Conservation (phyloP, 1,140 invertebrate genomes). For the Nylanderia fulva region DNA sequence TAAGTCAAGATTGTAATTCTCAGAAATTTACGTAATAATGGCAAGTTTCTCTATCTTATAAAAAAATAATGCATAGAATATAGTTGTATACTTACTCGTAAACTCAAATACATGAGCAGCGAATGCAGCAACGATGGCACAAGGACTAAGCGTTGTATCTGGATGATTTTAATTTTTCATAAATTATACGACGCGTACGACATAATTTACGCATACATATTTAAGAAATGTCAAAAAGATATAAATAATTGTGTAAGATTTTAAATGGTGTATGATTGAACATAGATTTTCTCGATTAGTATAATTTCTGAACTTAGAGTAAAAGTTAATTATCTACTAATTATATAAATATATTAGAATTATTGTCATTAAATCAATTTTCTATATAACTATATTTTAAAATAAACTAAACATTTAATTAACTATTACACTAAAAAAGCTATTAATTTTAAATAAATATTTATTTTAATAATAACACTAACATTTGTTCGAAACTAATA, state of each 20-base stretch:
- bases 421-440: too few relatives aligned
- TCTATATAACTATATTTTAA: neutral
- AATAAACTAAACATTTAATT: too few relatives aligned
- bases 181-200: neutral
- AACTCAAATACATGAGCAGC: slow-evolving; percentile 89
- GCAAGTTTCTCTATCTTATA: neutral
- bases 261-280: neutral
- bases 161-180: neutral
- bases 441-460: too few relatives aligned
- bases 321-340: neutral
- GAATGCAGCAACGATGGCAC: slow-evolving; percentile 93
- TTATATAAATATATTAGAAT: neutral
- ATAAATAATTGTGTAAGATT: neutral
- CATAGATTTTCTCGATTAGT: neutral
- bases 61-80: neutral
- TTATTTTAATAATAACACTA: too few relatives aligned
- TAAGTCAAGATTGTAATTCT: slow-evolving; percentile 1
- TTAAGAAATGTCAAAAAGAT: neutral
- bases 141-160: slow-evolving; percentile 92
- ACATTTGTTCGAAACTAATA: too few relatives aligned
- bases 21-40: slow-evolving; percentile 22
- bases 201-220: neutral
- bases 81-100: slow-evolving; percentile 73
- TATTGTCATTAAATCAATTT: neutral
- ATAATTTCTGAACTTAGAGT: neutral